These are phyloP conservation scores for Brachypodius melanocephalos DNA, from an alignment of 2,113 vertebrate species.

Conservation along the genomic window DNA sequence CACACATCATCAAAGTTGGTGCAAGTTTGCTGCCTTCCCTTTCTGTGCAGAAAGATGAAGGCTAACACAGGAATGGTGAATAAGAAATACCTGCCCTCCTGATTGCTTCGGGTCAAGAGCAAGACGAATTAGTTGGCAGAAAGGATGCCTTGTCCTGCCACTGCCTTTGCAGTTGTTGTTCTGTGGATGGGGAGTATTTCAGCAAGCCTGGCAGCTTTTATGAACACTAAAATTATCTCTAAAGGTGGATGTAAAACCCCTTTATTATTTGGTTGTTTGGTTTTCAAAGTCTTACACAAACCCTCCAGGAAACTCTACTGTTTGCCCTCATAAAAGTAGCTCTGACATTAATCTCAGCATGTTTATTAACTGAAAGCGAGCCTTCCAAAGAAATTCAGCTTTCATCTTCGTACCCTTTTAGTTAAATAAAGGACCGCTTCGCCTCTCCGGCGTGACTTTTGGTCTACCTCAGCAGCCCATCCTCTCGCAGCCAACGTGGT, in stretches of 20 bases:
- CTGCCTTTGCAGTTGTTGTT: background rate
- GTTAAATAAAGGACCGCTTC: background rate
- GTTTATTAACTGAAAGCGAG: background rate
- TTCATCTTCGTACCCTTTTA: background rate
- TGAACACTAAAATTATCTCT: background rate
- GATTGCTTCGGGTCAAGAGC: background rate
- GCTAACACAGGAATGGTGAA: background rate
- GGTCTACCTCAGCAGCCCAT: background rate
- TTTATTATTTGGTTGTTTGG: conserved; percentile 4
- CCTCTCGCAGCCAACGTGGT: accelerated
- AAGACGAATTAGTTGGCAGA: background rate
- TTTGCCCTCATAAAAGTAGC: background rate
- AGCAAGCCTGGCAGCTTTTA: background rate
- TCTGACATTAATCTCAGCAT: background rate
- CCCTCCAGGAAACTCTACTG: background rate
- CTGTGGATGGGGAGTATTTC: background rate
- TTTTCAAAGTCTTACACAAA: background rate
- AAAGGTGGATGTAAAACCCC: background rate
- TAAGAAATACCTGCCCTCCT: background rate
- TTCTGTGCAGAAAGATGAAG: background rate
- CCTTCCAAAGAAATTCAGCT: background rate
- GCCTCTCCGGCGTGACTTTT: background rate
- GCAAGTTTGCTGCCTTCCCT: background rate
- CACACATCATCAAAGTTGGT: background rate
- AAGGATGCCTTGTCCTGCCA: background rate